phyloP scores from a whole-genome alignment of 1,140 invertebrate species.

The Spodoptera litura region DNA sequence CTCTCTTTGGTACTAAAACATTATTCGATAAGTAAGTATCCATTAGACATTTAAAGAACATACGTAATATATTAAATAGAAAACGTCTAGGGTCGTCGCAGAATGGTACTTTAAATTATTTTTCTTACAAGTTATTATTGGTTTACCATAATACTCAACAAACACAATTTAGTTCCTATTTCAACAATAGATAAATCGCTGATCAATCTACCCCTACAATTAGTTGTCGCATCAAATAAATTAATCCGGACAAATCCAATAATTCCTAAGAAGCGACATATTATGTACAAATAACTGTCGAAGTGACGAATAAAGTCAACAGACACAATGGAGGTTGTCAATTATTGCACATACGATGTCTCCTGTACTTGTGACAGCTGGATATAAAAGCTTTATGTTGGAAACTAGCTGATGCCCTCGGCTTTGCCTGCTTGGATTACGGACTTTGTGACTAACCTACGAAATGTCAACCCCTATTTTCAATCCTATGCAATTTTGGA shows the following conservation, averaged over 20 bases:
- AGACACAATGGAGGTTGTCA: constrained; percentile 13
- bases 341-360: constrained; percentile 23
- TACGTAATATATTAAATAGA: no score
- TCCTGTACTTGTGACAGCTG: constrained; percentile 7
- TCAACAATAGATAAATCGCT: constrained; percentile 14
- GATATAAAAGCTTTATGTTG: no score
- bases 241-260: constrained; percentile 36
- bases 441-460: no score
- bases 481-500: no score
- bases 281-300: constrained; percentile 9
- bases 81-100: no score
- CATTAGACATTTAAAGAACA: no score
- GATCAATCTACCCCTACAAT: constrained; percentile 22
- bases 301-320: constrained; percentile 31
- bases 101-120: no score
- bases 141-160: neutral
- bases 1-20: no score
- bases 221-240: constrained; percentile 40
- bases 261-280: constrained; percentile 7
- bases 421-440: no score
- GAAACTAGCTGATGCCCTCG: no score
- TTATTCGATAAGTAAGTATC: no score
- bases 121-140: neutral
- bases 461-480: no score
- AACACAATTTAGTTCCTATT: neutral